Conservation (phyloP, 2,113 vertebrate genomes). For the Ia io region DNA sequence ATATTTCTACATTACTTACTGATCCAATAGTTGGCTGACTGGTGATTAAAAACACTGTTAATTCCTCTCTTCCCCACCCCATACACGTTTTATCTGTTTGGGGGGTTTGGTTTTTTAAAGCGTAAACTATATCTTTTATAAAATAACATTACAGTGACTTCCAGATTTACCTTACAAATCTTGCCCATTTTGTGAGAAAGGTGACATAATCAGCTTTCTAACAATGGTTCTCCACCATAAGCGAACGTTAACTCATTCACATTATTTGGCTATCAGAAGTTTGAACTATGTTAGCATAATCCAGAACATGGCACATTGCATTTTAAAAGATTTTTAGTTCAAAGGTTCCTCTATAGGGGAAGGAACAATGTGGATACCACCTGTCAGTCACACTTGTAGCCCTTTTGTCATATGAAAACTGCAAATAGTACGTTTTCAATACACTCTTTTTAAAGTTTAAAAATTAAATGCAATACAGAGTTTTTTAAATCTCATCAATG, state of each 20-base stretch:
- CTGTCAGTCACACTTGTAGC: neutral
- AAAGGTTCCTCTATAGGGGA: neutral
- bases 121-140: neutral
- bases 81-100: neutral
- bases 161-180: neutral
- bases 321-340: neutral
- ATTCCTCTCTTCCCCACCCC: neutral
- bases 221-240: neutral
- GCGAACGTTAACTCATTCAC: neutral
- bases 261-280: neutral
- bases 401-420: neutral
- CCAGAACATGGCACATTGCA: neutral
- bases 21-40: neutral
- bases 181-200: neutral
- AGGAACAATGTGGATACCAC: neutral
- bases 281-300: neutral
- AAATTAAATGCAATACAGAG: neutral
- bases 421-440: neutral
- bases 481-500: neutral
- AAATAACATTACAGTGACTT: neutral
- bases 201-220: neutral
- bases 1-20: neutral
- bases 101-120: neutral
- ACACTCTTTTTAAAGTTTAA: neutral
- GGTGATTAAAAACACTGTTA: neutral